Evolutionary conservation across 1,140 invertebrate genomes (phyloP), one percentile per base, ranked within the genome.

Genomic region (Tigriopus japonicus): DNA sequence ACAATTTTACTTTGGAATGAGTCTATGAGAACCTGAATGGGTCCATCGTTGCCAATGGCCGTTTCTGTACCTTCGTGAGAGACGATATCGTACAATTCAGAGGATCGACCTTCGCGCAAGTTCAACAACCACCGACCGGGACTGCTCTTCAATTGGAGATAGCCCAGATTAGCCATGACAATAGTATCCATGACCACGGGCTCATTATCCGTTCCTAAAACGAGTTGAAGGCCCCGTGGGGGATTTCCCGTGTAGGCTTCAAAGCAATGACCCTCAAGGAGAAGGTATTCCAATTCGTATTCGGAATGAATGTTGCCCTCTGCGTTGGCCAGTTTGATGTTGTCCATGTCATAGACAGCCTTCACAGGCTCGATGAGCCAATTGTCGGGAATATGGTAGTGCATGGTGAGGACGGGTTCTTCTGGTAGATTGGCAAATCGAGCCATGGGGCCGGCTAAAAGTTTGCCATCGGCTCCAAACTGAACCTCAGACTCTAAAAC

Each of bases 81-180:
- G 24, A 71, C 68, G 41, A 82, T 78, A 51, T 76, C 72, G 69
- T 96, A 99, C 60, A 99, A 90, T 59, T 98, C 92, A 17, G 82
- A 77, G 5, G 92, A 97, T 65, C 90, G 78, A 17, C 95, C 96
- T 55, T 94, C 86, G 51, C 96, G 76, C 3, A 82, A 74, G 14
- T 81, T 75, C 42, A 99, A 72, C 12, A 83, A 72, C 95, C 95
- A 99, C 40, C 88, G 84, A 1, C 96, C 96, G 13, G 95, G 94
- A 71, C 90, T 93, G 0, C 95, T 94, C 73, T 98, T 98, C 1
- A 98, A 73, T 73, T 98, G 93, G 73, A 95, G 94, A 72, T 96
- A 95, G 15, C 91, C 91, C 63, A 98, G 77, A 75, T 99, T 99
- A 1, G 95, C 94, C 96, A 99, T 99, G 2, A 99, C 96, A 67